phyloP scores from a whole-genome alignment of 2,797 vertebrate species.

The Fistularia commersonii region DNA sequence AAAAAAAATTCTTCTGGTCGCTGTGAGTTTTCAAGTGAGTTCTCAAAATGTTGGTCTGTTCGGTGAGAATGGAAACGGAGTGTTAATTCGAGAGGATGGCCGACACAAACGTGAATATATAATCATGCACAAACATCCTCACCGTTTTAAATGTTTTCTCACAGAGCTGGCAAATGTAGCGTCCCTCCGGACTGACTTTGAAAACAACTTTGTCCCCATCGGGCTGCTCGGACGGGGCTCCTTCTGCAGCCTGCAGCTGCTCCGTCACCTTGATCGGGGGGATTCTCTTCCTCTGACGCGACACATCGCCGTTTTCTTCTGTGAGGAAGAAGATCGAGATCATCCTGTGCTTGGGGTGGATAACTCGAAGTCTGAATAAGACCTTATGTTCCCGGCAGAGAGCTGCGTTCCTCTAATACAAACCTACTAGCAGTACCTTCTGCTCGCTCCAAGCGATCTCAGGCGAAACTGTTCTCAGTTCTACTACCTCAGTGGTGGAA shows the following conservation, averaged over 20 bases:
- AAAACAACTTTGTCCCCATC: constrained; percentile 75
- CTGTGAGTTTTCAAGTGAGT: constrained; percentile 96
- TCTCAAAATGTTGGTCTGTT: constrained; percentile 91
- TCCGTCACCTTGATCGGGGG: constrained; percentile 42
- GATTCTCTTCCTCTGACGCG: constrained; percentile 56
- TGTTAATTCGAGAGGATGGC: neutral
- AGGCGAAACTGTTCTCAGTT: too few relatives aligned
- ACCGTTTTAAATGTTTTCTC: constrained; percentile 98
- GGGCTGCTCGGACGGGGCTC: constrained; percentile 35
- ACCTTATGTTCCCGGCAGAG: too few relatives aligned
- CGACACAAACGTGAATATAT: too few relatives aligned
- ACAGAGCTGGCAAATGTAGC: constrained; percentile 87
- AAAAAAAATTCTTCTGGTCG: constrained; percentile 93
- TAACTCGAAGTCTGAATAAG: too few relatives aligned
- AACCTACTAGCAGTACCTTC: too few relatives aligned
- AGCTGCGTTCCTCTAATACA: too few relatives aligned
- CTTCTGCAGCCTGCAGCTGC: constrained; percentile 40
- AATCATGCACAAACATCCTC: too few relatives aligned
- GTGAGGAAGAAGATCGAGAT: neutral
- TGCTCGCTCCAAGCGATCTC: too few relatives aligned
- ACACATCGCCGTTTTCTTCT: constrained; percentile 14
- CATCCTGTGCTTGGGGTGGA: too few relatives aligned
- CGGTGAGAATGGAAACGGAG: neutral
- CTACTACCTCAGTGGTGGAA: too few relatives aligned
- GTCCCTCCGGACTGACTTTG: constrained; percentile 84